phyloP scores from a whole-genome alignment of 2,888 invertebrate species.

The Saturnia pavonia region DNA sequence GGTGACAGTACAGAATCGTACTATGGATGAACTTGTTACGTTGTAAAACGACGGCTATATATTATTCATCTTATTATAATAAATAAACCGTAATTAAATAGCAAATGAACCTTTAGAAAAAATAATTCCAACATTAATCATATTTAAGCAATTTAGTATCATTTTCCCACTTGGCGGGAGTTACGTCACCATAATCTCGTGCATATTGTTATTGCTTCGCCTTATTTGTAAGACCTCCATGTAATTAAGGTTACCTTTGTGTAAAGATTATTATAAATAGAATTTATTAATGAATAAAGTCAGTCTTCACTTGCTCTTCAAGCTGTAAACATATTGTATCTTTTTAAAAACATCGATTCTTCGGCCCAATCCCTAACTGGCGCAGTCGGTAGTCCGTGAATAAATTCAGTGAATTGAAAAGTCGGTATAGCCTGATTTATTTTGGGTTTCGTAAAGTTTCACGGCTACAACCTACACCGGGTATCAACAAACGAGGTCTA shows the following conservation, averaged over 20 bases:
- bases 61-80: too few species aligned
- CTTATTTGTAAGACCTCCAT: neutral
- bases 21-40: too few species aligned
- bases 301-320: too few species aligned
- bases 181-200: too few species aligned
- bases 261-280: neutral
- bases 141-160: too few species aligned
- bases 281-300: too few species aligned
- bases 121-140: too few species aligned
- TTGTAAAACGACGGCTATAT: too few species aligned
- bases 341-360: constrained; percentile 7
- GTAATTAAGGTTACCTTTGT: neutral
- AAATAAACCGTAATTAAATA: too few species aligned
- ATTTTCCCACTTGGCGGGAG: too few species aligned
- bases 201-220: neutral
- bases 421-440: constrained; percentile 20
- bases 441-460: constrained; percentile 11
- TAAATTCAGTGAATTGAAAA: constrained; percentile 13
- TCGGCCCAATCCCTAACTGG: constrained; percentile 6
- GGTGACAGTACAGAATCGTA: too few species aligned
- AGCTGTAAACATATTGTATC: neutral
- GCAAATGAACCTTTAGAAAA: too few species aligned
- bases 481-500: neutral
- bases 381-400: constrained; percentile 22
- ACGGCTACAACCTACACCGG: constrained; percentile 7